Evolutionary conservation across 1,140 invertebrate species (phyloP).

Genomic region (Melipona quadrifasciata): DNA sequence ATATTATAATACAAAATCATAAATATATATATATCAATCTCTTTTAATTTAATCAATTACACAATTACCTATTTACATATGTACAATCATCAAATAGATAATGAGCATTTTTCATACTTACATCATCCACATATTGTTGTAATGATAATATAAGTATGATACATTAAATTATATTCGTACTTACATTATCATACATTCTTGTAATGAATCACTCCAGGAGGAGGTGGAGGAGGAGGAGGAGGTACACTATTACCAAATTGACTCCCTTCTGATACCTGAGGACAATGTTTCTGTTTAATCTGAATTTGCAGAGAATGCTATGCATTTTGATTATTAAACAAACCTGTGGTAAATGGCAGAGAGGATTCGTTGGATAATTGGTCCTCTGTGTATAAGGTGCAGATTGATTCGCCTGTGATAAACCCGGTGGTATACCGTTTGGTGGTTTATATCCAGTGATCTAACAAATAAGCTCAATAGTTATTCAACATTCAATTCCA

Average conservation of each 20-base stretch:
- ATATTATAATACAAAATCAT: not conserved
- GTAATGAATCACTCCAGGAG: slow-evolving; percentile 74
- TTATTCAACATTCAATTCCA: not conserved
- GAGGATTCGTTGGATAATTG: slow-evolving; percentile 75
- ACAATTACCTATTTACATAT: slow-evolving; percentile 63
- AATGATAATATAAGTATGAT: slow-evolving; percentile 54
- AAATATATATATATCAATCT: slow-evolving; percentile 15
- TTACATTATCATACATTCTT: slow-evolving; percentile 73
- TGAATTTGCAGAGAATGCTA: not conserved
- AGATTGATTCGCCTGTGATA: slow-evolving; percentile 76
- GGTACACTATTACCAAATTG: slow-evolving; percentile 73
- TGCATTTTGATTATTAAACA: slow-evolving; percentile 4
- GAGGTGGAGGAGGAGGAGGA: slow-evolving; percentile 67
- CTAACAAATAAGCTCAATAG: slow-evolving; percentile 53
- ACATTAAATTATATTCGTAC: slow-evolving; percentile 9
- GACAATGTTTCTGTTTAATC: slow-evolving; percentile 6
- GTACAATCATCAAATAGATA: slow-evolving; percentile 52
- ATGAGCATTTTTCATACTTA: slow-evolving; percentile 15
- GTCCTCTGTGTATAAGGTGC: slow-evolving; percentile 74
- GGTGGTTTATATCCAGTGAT: slow-evolving; percentile 78
- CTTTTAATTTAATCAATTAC: slow-evolving; percentile 60
- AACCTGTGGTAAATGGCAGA: slow-evolving; percentile 77
- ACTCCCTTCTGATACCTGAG: slow-evolving; percentile 70
- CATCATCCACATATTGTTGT: slow-evolving; percentile 73
- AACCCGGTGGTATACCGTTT: slow-evolving; percentile 73